Evolutionary conservation across 2,797 vertebrate species (phyloP).

Genomic region (Prunella strophiata): DNA sequence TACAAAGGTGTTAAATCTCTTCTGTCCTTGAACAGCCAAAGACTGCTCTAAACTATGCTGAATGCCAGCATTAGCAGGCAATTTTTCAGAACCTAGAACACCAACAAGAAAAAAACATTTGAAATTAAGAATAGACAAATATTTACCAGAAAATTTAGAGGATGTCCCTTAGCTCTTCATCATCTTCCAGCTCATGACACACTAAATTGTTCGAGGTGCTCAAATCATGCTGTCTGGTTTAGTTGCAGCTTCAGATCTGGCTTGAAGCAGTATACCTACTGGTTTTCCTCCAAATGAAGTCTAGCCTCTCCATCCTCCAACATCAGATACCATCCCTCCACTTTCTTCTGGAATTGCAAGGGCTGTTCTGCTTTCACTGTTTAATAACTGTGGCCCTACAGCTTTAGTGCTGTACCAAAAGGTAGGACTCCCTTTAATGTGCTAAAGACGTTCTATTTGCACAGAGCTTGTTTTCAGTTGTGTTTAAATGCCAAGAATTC

Average conservation of each 20-base stretch:
- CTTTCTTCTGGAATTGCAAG: not conserved
- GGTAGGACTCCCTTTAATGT: not conserved
- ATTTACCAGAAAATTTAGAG: constrained; percentile 4
- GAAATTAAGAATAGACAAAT: not conserved
- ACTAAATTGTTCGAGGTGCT: not conserved
- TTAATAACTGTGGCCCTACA: not conserved
- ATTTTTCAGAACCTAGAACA: not conserved
- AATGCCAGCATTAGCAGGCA: not conserved
- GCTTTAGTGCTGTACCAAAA: not conserved
- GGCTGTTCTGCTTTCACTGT: not conserved
- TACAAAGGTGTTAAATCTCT: constrained; percentile 13
- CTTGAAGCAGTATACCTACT: not conserved
- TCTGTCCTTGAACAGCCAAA: not conserved
- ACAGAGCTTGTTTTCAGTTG: not conserved
- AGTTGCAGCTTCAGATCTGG: not conserved
- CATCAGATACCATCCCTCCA: not conserved
- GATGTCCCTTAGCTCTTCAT: not conserved
- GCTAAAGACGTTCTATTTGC: not conserved
- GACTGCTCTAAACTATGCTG: not conserved
- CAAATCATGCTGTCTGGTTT: not conserved
- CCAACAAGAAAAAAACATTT: not conserved
- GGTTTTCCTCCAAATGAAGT: not conserved
- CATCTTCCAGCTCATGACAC: not conserved
- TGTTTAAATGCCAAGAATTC: not conserved
- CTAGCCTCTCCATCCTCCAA: not conserved